These are phyloP conservation scores for Clarias pachynema DNA, from an alignment of 2,797 vertebrate species.

Conservation along the genomic window DNA sequence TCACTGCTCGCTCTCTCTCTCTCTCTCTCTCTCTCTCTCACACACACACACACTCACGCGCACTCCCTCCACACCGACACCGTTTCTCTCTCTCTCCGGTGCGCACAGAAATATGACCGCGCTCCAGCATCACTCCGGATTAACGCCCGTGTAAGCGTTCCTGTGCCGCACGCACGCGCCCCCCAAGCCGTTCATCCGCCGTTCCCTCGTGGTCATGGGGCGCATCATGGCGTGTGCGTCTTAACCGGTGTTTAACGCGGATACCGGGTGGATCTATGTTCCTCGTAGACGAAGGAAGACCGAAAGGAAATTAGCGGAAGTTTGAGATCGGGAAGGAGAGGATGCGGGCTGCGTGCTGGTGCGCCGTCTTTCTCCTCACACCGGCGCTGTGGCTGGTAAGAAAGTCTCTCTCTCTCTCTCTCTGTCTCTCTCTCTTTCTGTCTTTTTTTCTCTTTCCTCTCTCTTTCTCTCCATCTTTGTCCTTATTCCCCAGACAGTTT, in stretches of 20 bases:
- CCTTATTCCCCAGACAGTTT: not conserved
- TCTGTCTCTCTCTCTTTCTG: not conserved
- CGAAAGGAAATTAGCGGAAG: constrained; percentile 85
- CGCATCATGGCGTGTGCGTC: constrained; percentile 62
- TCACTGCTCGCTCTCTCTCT: not conserved
- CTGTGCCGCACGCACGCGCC: constrained; percentile 5
- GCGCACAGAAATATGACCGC: constrained; percentile 68
- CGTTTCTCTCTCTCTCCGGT: not conserved
- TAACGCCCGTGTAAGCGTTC: constrained; percentile 72
- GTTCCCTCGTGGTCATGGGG: constrained; percentile 80
- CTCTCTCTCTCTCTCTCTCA: constrained; percentile 34
- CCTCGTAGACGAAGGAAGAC: constrained; percentile 81
- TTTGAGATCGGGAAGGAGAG: constrained; percentile 82
- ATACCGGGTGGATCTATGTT: constrained; percentile 94
- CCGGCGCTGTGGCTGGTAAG: constrained; percentile 90
- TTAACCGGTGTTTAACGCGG: constrained; percentile 81
- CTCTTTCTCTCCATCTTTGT: not conserved
- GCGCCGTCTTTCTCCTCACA: constrained; percentile 89
- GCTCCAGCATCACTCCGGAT: constrained; percentile 76
- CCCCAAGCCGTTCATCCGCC: not conserved
- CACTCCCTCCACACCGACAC: not conserved
- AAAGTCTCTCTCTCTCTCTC: not conserved
- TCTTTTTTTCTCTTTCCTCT: too few relatives aligned
- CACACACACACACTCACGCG: not conserved
- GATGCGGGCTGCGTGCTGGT: constrained; percentile 91